Evolutionary conservation across 1,140 invertebrate species (phyloP).

Genomic region (Galleria mellonella): DNA sequence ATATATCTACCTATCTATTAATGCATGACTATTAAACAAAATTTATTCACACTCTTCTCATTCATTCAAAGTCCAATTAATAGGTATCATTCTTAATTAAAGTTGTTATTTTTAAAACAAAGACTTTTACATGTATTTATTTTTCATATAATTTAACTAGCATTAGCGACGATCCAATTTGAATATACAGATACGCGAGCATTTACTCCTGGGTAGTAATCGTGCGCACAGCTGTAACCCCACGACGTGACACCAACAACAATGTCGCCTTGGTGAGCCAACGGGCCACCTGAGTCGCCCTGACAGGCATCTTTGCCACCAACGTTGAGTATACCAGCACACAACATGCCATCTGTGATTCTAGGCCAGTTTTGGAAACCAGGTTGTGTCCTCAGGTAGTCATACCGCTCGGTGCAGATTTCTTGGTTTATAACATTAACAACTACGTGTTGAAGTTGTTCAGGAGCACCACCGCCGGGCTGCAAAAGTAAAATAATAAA

Average conservation of each 20-base stretch:
- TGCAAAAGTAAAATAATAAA: slow-evolving; percentile 8
- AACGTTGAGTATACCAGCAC: slow-evolving; percentile 34
- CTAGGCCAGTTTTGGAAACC: slow-evolving; percentile 21
- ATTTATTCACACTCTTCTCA: too few species aligned
- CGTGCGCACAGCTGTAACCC: slow-evolving; percentile 73
- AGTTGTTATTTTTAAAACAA: too few species aligned
- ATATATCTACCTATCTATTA: too few species aligned
- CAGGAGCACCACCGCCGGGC: slow-evolving; percentile 19
- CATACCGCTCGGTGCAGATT: slow-evolving; percentile 41
- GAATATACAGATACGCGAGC: slow-evolving; percentile 67
- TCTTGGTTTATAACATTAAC: slow-evolving; percentile 65
- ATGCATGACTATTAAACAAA: too few species aligned
- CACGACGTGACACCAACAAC: slow-evolving; percentile 76
- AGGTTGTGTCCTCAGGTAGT: slow-evolving; percentile 25
- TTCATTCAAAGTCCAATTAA: too few species aligned
- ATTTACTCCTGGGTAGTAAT: slow-evolving; percentile 72
- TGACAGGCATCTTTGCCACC: slow-evolving; percentile 76
- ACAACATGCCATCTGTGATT: slow-evolving; percentile 46
- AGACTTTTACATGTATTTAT: too few species aligned
- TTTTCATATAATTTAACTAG: slow-evolving; percentile 2
- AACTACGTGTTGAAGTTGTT: slow-evolving; percentile 41
- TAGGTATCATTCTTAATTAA: too few species aligned
- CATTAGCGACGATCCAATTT: slow-evolving; percentile 73
- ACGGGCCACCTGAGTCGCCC: slow-evolving; percentile 79
- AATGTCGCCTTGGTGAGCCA: slow-evolving; percentile 63